A percentile compares a stretch with the other conserved stretches of the same genome.
These are phyloP conservation scores for Halichoeres trimaculatus DNA, from an alignment of 2,113 vertebrate species.

Conservation along the genomic window DNA sequence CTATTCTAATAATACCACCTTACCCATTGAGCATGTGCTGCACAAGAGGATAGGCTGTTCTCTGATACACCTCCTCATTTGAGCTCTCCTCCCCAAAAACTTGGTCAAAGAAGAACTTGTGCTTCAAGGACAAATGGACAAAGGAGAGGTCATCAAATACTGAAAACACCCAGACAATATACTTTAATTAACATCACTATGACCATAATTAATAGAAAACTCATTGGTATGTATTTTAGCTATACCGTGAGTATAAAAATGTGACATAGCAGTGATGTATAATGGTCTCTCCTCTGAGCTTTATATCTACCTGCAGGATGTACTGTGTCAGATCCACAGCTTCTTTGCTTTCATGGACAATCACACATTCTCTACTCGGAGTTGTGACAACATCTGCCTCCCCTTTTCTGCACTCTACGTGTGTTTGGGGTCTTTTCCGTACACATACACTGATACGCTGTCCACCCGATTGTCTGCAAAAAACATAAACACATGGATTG, in stretches of 20 bases:
- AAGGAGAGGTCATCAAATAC: not conserved
- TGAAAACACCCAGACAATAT: not conserved
- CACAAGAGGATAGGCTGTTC: slow-evolving; percentile 90
- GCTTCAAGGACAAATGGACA: slow-evolving; percentile 82
- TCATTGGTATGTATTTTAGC: not conserved
- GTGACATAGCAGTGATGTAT: not conserved
- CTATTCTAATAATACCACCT: slow-evolving; percentile 15
- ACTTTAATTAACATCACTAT: not conserved
- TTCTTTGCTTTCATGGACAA: slow-evolving; percentile 91
- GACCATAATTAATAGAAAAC: not conserved
- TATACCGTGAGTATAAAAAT: not conserved
- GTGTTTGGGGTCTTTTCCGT: slow-evolving; percentile 89
- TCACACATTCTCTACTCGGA: slow-evolving; percentile 84
- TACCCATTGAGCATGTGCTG: slow-evolving; percentile 93
- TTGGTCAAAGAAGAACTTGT: slow-evolving; percentile 94
- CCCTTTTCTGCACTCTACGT: slow-evolving; percentile 82
- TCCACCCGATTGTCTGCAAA: slow-evolving; percentile 71
- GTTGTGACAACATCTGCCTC: slow-evolving; percentile 88
- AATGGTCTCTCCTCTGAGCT: not conserved
- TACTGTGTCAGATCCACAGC: slow-evolving; percentile 92
- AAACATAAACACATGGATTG: slow-evolving; percentile 29
- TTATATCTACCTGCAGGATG: slow-evolving; percentile 85
- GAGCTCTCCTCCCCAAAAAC: slow-evolving; percentile 91
- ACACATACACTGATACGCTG: slow-evolving; percentile 92
- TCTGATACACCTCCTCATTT: slow-evolving; percentile 91